Percentiles rank a stretch among this genome's conserved stretches.
Conservation (phyloP, 2,113 vertebrate genomes). For the Austrofundulus limnaeus region DNA sequence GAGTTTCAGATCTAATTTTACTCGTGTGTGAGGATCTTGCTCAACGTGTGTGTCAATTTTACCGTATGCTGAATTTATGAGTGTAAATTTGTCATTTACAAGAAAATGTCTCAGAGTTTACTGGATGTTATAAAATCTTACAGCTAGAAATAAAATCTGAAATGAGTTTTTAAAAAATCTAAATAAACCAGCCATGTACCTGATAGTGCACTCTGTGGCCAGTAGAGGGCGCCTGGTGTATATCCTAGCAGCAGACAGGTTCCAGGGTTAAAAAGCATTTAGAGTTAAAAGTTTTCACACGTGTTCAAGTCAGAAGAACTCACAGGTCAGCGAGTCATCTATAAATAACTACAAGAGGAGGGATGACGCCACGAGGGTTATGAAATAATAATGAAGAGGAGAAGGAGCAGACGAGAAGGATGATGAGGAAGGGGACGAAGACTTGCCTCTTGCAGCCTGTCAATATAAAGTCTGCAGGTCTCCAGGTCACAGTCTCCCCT, state of each 20-base stretch:
- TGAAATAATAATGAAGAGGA: slow-evolving; percentile 15
- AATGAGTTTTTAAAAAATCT: too few species aligned
- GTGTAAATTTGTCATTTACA: too few species aligned
- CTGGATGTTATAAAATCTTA: background rate
- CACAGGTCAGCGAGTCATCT: slow-evolving; percentile 4
- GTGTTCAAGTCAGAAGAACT: slow-evolving; percentile 39
- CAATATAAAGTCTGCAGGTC: slow-evolving; percentile 95
- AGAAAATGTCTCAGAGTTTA: too few species aligned
- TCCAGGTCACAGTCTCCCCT: slow-evolving; percentile 97
- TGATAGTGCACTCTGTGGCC: slow-evolving; percentile 94
- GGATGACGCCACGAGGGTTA: background rate
- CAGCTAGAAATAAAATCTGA: too few species aligned
- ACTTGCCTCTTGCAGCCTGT: slow-evolving; percentile 93
- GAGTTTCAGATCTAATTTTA: background rate
- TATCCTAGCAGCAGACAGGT: slow-evolving; percentile 73
- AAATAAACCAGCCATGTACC: slow-evolving; percentile 74
- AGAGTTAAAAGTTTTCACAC: slow-evolving; percentile 35
- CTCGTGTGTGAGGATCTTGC: background rate
- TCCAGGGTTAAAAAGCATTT: slow-evolving; percentile 57
- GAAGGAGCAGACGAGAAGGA: too few species aligned
- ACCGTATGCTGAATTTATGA: background rate
- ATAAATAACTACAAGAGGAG: slow-evolving; percentile 23
- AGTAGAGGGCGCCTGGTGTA: slow-evolving; percentile 78
- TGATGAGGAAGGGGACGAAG: slow-evolving; percentile 9
- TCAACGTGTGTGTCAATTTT: slow-evolving; percentile 10